Evolutionary conservation across 2,113 vertebrate genomes (phyloP), one percentile per base, ranked within the genome.

Genomic region (Elanoides forficatus): DNA sequence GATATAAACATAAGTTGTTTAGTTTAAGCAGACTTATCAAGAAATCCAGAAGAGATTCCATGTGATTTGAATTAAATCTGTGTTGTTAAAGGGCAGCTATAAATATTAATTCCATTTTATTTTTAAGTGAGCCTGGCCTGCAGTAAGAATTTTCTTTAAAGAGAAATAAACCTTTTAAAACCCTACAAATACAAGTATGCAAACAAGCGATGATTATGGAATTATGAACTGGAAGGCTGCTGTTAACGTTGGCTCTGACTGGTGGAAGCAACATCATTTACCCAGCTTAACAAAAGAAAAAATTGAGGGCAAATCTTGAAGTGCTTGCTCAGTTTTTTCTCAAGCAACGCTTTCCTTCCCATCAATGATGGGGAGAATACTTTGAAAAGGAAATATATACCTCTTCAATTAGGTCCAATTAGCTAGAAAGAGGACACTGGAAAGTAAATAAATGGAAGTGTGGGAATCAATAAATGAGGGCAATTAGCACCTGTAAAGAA

Each of bases 61-160:
- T 75, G 40, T 89, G 66, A 79, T 53, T 9, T 4, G 34, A 86
- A 89, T 72, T 82, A 93, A 93, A 83, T 74, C 38, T 93, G 11
- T 74, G 30, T 62, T 94, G 36, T 94, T 92, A 86, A 93, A 81
- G 30, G 83, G 38, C 27, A 90, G 32, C 65, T 90, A 86, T 80
- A 90, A 92, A 86, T 96, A 97, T 81, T 89, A 93, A 92, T 96
- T 96, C 10, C 6, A 32, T 74, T 95, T 95, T 66, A 86, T 80
- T 92, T 93, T 90, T 78, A 65, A 68, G 71, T 89, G 55, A 78
- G 7, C 15, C 85, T 17, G 30, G 21, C 20, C 11, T 50, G 32
- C 68, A 85, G 18, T 84, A 75, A 85, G 38, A 76, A 29, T 73
- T 95, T 79, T 74, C 23, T 92, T 95, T 86, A 63, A 90, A 91